Percentiles rank a stretch among this genome's conserved stretches.
Evolutionary conservation across 64 coral and sea anemone genomes (phyloP).

Genomic region (Dendrophyllia cribrosa): DNA sequence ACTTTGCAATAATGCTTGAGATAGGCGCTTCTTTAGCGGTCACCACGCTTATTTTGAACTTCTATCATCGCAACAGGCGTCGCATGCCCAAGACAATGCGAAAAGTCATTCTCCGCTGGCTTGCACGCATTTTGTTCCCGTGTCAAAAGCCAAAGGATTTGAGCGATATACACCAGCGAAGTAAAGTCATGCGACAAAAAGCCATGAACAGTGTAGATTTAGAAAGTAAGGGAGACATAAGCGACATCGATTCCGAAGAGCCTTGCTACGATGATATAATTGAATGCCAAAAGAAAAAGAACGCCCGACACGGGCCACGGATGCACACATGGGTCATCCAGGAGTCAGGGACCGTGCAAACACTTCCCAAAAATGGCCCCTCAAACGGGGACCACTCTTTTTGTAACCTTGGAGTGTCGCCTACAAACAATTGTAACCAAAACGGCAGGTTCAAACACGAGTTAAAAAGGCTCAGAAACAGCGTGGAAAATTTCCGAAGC

Average conservation of each 20-base stretch:
- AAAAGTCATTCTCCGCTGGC: constrained; percentile 72
- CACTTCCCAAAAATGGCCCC: neutral
- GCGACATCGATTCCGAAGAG: neutral
- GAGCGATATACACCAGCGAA: neutral
- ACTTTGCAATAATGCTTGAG: constrained; percentile 67
- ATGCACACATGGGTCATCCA: neutral
- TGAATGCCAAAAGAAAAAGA: neutral
- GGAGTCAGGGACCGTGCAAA: neutral
- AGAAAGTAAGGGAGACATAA: neutral
- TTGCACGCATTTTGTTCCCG: constrained; percentile 51
- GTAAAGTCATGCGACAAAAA: neutral
- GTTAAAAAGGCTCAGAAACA: neutral
- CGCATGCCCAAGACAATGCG: constrained; percentile 79
- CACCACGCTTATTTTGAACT: constrained; percentile 73
- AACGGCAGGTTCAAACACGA: constrained; percentile 1
- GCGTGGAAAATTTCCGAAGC: neutral
- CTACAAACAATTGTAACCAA: neutral
- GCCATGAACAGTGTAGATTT: neutral
- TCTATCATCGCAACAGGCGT: constrained; percentile 82
- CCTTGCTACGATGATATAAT: neutral
- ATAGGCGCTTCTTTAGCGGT: constrained; percentile 67
- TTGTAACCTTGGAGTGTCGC: neutral
- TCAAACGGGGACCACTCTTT: neutral
- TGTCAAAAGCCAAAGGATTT: constrained; percentile 18
- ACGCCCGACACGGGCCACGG: neutral